Conservation (phyloP, 53 echinoderm and acorn worm species). For the Paelopatides confundens region DNA sequence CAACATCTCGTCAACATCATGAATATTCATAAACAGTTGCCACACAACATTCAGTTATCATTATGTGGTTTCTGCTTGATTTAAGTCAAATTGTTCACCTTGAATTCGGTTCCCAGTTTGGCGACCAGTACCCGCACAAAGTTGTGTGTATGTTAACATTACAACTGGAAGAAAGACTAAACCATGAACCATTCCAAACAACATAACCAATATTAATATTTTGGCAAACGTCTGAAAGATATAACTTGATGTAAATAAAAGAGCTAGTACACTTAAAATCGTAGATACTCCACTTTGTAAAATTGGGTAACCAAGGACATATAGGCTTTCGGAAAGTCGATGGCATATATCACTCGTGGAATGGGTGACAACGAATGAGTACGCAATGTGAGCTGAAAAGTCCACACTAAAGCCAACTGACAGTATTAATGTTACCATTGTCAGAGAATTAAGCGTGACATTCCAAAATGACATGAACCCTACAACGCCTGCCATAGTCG, state of each 20-base stretch:
- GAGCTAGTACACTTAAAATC: conserved; percentile 48
- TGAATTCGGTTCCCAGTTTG: too few species aligned
- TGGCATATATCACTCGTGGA: background rate
- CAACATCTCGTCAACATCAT: too few species aligned
- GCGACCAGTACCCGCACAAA: too few species aligned
- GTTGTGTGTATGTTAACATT: too few species aligned
- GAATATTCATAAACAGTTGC: too few species aligned
- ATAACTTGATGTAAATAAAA: conserved; percentile 55
- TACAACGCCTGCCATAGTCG: conserved; percentile 70
- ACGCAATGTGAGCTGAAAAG: conserved; percentile 80
- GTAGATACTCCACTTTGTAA: conserved; percentile 74
- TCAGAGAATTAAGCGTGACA: conserved; percentile 66
- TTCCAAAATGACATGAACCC: conserved; percentile 73
- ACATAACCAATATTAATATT: conserved; percentile 72
- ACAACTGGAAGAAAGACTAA: conserved; percentile 68
- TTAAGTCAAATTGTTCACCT: too few species aligned
- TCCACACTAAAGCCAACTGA: conserved; percentile 87
- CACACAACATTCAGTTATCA: too few species aligned
- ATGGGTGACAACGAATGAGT: conserved; percentile 17
- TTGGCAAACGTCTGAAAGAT: conserved; percentile 81
- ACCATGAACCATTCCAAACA: conserved; percentile 72
- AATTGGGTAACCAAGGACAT: conserved; percentile 66
- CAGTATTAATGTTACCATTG: conserved; percentile 80
- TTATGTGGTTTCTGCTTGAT: too few species aligned
- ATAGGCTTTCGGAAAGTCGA: background rate